A percentile compares a stretch with the other conserved stretches of the same genome.
Evolutionary conservation across 2,888 invertebrate species (phyloP).

Genomic region (Eristalis arbustorum): DNA sequence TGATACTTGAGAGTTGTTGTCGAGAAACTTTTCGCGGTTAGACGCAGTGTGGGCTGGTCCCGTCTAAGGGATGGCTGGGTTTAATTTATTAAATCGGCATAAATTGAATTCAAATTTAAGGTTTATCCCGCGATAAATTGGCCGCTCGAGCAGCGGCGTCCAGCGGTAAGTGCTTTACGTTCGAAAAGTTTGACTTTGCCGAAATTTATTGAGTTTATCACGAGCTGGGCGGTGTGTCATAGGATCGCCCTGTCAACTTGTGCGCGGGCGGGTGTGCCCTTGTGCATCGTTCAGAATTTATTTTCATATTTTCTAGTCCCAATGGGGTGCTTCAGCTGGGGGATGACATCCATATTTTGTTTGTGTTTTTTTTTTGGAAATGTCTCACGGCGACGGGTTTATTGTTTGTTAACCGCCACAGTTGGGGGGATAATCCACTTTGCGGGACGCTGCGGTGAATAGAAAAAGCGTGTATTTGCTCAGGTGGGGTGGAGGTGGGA

Average conservation of each 20-base stretch:
- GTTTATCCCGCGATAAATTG: slow-evolving; percentile 44
- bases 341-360: neutral
- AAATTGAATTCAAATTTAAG: slow-evolving; percentile 62
- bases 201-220: slow-evolving; percentile 10
- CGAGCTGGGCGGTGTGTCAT: neutral
- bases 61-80: slow-evolving; percentile 8
- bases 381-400: neutral
- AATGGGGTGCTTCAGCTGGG: neutral
- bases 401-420: neutral
- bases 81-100: slow-evolving; percentile 52
- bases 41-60: neutral
- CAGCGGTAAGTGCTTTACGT: slow-evolving; percentile 30
- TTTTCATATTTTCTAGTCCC: neutral
- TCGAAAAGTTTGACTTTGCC: slow-evolving; percentile 4
- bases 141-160: neutral
- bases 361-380: neutral
- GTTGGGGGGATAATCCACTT: neutral
- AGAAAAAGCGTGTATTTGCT: neutral
- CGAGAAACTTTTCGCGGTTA: slow-evolving; percentile 16
- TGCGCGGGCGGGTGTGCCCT: neutral
- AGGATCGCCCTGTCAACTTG: neutral
- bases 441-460: neutral
- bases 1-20: slow-evolving; percentile 50
- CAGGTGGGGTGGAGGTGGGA: neutral
- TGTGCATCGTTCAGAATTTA: slow-evolving; percentile 20